Evolutionary conservation across 1,140 invertebrate species (phyloP), one percentile per base, ranked within the genome.

Genomic region (Linepithema humile): DNA sequence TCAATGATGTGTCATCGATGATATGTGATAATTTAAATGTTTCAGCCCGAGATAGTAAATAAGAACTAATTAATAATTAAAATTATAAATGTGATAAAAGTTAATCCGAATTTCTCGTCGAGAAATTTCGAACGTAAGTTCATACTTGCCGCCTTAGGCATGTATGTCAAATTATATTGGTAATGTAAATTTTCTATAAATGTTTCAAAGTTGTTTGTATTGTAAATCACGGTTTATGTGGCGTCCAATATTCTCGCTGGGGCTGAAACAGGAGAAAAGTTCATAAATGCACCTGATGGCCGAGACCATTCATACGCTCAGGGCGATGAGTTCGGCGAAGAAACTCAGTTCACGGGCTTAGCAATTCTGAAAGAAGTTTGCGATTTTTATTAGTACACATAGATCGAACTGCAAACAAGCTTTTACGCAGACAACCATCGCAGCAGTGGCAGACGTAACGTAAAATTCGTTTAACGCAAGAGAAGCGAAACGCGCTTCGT

Each of bases 181-280:
- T 35, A 72, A 6, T 45, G 15, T 48, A 53, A 72, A 55, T 57
- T 73, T 38, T 73, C 70, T 38, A 73, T 17, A 57, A 57, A 57
- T 73, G 4, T 73, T 53, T 10, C 15, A n/a, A 73, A 29, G 15
- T 38, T 38, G 7, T 57, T 38, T 23, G 2, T 40, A 5, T 35
- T 17, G 15, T 9, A 26, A 26, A 38, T 35, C 53, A n/a, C 3
- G 15, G 9, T 38, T 73, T 32, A 69, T 50, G 32, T 35, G 55
- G 10, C 26, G 3, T 38, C 5, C 15, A 15, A 29, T 73, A 9
- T 3, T 72, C 48, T n/a, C n/a, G n/a, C n/a, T n/a, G 48, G 15
- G 32, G 29, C 29, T 72, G 29, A 72, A 72, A 72, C 45, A 53
- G 15, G 4, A 35, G n/a, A 15, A 72, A 15, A 55, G 9, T 9